phyloP scores from a whole-genome alignment of 1,140 invertebrate genomes.

The Archegozetes longisetosus region DNA sequence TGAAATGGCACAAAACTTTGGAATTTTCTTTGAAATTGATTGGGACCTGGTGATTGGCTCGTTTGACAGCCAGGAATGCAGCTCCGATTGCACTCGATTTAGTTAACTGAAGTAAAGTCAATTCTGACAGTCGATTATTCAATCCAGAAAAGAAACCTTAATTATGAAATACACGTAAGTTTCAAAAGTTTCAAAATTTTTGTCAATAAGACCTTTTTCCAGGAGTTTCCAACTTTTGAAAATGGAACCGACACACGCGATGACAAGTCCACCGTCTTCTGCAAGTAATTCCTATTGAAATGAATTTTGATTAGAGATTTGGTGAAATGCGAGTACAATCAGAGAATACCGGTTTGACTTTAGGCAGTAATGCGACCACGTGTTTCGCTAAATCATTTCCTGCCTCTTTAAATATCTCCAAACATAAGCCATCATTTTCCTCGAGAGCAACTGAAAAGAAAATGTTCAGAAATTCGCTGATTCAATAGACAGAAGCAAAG shows the following conservation, averaged over 20 bases:
- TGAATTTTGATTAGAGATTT: slow-evolving; percentile 20
- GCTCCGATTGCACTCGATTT: slow-evolving; percentile 52
- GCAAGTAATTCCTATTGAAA: not conserved
- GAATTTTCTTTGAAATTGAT: slow-evolving; percentile 38
- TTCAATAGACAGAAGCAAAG: slow-evolving; percentile 8
- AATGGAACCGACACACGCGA: slow-evolving; percentile 87
- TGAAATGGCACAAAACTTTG: slow-evolving; percentile 35
- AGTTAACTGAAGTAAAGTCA: slow-evolving; percentile 46
- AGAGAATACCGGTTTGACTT: slow-evolving; percentile 48
- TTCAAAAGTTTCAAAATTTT: not conserved
- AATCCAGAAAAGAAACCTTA: slow-evolving; percentile 21
- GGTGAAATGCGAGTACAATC: too few relatives aligned
- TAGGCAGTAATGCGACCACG: slow-evolving; percentile 48
- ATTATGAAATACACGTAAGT: not conserved
- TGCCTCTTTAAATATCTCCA: slow-evolving; percentile 54
- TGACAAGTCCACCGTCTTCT: slow-evolving; percentile 40
- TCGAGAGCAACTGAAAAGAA: slow-evolving; percentile 33
- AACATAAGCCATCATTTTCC: slow-evolving; percentile 50
- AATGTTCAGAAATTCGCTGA: too few relatives aligned
- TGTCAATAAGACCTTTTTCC: slow-evolving; percentile 37
- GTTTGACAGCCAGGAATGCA: slow-evolving; percentile 51
- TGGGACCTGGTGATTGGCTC: slow-evolving; percentile 32
- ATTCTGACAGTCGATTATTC: slow-evolving; percentile 31
- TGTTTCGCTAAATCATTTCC: slow-evolving; percentile 55
- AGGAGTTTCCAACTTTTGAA: slow-evolving; percentile 82